Conservation (phyloP, 2,888 invertebrate genomes). For the Noctua janthina region DNA sequence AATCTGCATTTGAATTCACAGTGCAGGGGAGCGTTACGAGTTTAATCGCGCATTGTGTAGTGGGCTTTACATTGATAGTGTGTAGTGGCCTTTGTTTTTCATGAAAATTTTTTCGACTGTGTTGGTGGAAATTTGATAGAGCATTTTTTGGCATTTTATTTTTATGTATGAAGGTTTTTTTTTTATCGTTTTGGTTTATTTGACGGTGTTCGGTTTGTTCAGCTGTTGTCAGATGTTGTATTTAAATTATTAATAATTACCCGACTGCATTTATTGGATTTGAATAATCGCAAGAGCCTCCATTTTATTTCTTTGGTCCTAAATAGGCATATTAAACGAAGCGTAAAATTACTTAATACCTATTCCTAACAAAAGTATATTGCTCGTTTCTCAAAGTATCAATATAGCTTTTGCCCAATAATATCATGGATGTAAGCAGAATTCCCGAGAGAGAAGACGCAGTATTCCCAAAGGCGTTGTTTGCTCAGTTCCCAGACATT, state of each 20-base stretch:
- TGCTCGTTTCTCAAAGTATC: neutral
- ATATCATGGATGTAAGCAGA: neutral
- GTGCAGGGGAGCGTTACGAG: constrained; percentile 39
- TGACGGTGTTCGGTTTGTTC: neutral
- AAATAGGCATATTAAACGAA: neutral
- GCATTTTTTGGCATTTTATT: neutral
- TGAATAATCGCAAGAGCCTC: neutral
- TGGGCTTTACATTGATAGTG: constrained; percentile 42
- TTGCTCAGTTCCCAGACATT: constrained; percentile 12
- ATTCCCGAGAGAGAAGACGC: neutral
- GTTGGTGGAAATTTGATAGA: constrained; percentile 15
- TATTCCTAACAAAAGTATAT: neutral
- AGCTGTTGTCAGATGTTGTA: neutral
- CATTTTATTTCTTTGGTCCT: neutral
- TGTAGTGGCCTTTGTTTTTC: constrained; percentile 30
- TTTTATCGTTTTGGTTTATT: neutral
- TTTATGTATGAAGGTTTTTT: neutral
- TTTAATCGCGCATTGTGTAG: constrained; percentile 58
- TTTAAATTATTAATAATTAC: too few species aligned
- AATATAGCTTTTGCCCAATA: neutral
- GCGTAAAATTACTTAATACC: neutral
- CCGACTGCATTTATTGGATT: neutral
- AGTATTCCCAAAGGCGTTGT: constrained; percentile 7
- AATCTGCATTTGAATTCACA: constrained; percentile 51
- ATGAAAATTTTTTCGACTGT: constrained; percentile 23